Percentiles rank a stretch among this genome's conserved stretches.
Conservation (phyloP, 2,113 vertebrate species). For the Brachypodius melanocephalos region DNA sequence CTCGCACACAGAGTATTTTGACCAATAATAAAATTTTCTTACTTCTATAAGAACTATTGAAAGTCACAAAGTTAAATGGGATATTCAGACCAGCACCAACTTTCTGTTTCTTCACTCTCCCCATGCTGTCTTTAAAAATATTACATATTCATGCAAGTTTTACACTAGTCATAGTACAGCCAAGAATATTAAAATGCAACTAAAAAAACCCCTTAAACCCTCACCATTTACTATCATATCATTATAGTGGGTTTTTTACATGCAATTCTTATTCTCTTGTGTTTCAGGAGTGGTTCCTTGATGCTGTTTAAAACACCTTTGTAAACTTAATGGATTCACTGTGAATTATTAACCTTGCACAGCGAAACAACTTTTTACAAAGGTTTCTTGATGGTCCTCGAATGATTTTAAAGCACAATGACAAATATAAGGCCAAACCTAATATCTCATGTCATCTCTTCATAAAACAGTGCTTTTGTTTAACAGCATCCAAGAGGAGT, state of each 20-base stretch:
- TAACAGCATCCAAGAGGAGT: constrained; percentile 1
- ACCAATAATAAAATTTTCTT: not conserved
- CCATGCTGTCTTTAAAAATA: not conserved
- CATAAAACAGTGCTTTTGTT: constrained; percentile 1
- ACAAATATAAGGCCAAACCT: constrained; percentile 51
- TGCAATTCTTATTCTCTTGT: not conserved
- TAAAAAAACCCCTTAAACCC: rapidly evolving
- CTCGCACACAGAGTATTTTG: not conserved
- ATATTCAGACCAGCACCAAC: not conserved
- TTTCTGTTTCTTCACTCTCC: not conserved
- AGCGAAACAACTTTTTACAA: constrained; percentile 23
- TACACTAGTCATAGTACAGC: not conserved
- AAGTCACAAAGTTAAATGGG: not conserved
- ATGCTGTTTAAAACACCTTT: not conserved
- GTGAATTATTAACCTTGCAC: constrained; percentile 46
- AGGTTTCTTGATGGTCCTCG: constrained; percentile 14
- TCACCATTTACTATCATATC: not conserved
- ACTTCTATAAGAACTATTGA: not conserved
- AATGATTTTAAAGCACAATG: constrained; percentile 34
- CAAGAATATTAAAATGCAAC: not conserved
- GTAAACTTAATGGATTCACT: constrained; percentile 10
- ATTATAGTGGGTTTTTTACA: not conserved
- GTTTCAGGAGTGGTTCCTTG: not conserved
- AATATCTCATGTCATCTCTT: constrained; percentile 23
- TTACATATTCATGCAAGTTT: not conserved